Base-by-base conservation (phyloP, 30 jellyfish, hydroid and myxozoan genomes). In the Clytia hemisphaerica region DNA sequence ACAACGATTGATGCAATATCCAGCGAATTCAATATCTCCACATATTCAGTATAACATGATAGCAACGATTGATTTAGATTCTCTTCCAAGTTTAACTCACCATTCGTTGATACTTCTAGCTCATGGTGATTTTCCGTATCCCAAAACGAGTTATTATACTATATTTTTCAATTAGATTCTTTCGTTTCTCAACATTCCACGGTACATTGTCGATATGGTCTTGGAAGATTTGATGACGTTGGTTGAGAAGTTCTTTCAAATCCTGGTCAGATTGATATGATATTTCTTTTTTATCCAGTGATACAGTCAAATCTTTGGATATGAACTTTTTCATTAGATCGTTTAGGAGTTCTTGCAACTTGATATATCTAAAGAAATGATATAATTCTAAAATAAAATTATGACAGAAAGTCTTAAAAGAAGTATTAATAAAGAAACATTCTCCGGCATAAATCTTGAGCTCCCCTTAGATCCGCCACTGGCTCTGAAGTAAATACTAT, bases 51-150 rank as follows among this genome's bases (percentile, higher is more conserved):
- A 50, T 73, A 82, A 2, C 79, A 82, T 0, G 80, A 79, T 38
- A 73, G 44, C 42, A 82, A 53, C 1, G 94, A 63, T 63, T 82
- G 94, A n/a, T 90, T 25, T 4, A 71, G 80, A 47, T 82, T 82
- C 38, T 82, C 94, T 45, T 82, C 94, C 4, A 66, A 69, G 45
- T 74, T 73, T 72, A 82, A 60, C 27, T 71, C 40, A 14, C 94
- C 94, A 42, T 73, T 62, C 16, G 94, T 82, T 42, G 46, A 28
- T 14, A 82, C 90, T 3, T 58, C 65, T 26, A 82, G n/a, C n/a
- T n/a, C n/a, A n/a, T n/a, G n/a, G n/a, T n/a, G n/a, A n/a, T n/a
- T n/a, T n/a, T n/a, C n/a, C n/a, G n/a, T n/a, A n/a, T n/a, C n/a
- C n/a, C n/a, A n/a, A n/a, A n/a, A n/a, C n/a, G n/a, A n/a, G n/a